Percentiles rank a stretch among this genome's conserved stretches.
These are phyloP conservation scores for Paedocypris sp. DNA, from an alignment of 2,113 vertebrate genomes.

Conservation along the genomic window DNA sequence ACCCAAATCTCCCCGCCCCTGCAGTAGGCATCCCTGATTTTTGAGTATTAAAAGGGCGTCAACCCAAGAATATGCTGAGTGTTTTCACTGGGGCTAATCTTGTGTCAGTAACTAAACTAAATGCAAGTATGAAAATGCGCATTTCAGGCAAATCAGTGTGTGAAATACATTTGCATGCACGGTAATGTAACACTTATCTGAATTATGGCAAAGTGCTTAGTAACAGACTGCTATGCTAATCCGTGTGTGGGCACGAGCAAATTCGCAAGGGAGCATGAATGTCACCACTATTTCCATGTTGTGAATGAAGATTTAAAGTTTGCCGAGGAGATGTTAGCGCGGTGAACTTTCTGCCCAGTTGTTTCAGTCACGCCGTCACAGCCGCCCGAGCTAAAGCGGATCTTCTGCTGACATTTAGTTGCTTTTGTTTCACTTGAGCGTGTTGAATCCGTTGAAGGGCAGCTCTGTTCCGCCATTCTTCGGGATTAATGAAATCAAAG, in stretches of 20 bases:
- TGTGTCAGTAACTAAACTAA: too few species aligned
- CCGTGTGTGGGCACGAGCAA: background rate
- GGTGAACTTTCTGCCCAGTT: background rate
- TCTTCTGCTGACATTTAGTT: constrained; percentile 5
- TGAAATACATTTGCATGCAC: constrained; percentile 18
- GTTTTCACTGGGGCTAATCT: too few species aligned
- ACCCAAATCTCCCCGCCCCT: too few species aligned
- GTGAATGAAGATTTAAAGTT: background rate
- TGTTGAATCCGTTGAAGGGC: background rate
- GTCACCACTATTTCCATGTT: background rate
- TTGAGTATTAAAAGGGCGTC: too few species aligned
- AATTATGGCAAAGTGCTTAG: background rate
- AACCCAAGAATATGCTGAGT: too few species aligned
- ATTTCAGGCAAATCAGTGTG: constrained; percentile 1
- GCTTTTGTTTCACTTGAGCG: background rate
- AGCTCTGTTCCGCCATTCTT: background rate
- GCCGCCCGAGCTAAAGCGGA: background rate
- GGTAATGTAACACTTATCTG: constrained; percentile 5
- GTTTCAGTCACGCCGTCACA: background rate
- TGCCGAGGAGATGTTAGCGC: background rate
- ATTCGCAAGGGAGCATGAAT: background rate
- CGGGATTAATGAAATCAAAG: background rate
- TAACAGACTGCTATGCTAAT: constrained; percentile 3
- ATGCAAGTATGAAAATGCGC: background rate
- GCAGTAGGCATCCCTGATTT: too few species aligned